Evolutionary conservation across 2,113 vertebrate species (phyloP).

Genomic region (Epinephelus cyanopodus): DNA sequence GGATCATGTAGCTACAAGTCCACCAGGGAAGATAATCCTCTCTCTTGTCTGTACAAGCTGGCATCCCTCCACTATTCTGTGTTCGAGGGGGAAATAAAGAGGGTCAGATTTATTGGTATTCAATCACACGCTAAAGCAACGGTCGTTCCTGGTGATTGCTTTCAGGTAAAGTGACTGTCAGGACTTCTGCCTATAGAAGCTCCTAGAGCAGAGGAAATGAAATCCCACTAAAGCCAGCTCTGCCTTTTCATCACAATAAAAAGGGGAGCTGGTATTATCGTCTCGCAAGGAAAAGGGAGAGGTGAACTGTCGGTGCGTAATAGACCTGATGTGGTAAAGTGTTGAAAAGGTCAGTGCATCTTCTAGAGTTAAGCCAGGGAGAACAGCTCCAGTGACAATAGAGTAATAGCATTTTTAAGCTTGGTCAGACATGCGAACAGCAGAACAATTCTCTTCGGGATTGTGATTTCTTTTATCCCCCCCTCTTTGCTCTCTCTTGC

Average conservation of each 20-base stretch:
- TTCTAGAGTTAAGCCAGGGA: slow-evolving; percentile 68
- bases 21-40: slow-evolving; percentile 60
- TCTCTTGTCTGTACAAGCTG: slow-evolving; percentile 41
- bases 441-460: slow-evolving; percentile 45
- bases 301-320: slow-evolving; percentile 64
- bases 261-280: slow-evolving; percentile 50
- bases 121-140: slow-evolving; percentile 60
- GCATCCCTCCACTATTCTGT: slow-evolving; percentile 32
- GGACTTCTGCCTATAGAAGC: slow-evolving; percentile 28
- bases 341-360: slow-evolving; percentile 76
- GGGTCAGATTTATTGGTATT: slow-evolving; percentile 64
- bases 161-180: slow-evolving; percentile 61
- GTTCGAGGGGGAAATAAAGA: slow-evolving; percentile 52
- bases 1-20: slow-evolving; percentile 51
- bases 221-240: slow-evolving; percentile 51
- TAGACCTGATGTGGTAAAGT: slow-evolving; percentile 66
- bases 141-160: slow-evolving; percentile 57
- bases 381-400: slow-evolving; percentile 62
- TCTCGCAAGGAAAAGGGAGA: slow-evolving; percentile 49
- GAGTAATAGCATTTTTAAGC: slow-evolving; percentile 68
- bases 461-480: slow-evolving; percentile 28
- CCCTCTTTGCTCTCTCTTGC: slow-evolving; percentile 8
- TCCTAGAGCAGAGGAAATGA: slow-evolving; percentile 49
- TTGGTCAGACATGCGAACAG: slow-evolving; percentile 62
- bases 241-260: slow-evolving; percentile 65